Conservation (phyloP, 2,797 vertebrate species). For the Botia almorhae region DNA sequence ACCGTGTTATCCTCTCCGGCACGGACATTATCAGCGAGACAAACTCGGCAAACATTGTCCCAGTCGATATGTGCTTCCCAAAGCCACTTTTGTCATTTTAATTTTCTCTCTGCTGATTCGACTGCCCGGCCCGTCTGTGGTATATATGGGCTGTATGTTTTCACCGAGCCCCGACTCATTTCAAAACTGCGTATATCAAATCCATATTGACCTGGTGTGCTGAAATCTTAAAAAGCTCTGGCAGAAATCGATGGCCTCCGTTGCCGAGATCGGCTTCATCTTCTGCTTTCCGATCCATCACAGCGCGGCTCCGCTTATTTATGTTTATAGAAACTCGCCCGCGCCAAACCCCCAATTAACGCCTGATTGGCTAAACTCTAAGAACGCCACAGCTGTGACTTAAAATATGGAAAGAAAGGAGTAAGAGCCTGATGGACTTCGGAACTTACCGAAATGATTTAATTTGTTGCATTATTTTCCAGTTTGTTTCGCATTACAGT, state of each 20-base stretch:
- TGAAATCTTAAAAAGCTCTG: slow-evolving; percentile 60
- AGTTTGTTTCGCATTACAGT: slow-evolving; percentile 11
- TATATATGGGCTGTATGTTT: slow-evolving; percentile 56
- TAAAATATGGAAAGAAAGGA: slow-evolving; percentile 47
- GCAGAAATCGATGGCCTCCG: slow-evolving; percentile 66
- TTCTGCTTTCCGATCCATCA: slow-evolving; percentile 58
- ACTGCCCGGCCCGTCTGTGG: slow-evolving; percentile 21
- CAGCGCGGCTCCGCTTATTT: slow-evolving; percentile 60
- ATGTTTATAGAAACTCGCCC: slow-evolving; percentile 61
- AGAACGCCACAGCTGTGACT: slow-evolving; percentile 28
- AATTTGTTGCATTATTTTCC: slow-evolving; percentile 19
- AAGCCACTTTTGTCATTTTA: slow-evolving; percentile 53
- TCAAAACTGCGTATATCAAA: slow-evolving; percentile 70
- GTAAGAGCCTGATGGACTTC: slow-evolving; percentile 36
- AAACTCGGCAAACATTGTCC: slow-evolving; percentile 48
- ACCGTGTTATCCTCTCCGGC: slow-evolving; percentile 40
- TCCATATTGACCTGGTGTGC: slow-evolving; percentile 66
- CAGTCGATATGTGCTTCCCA: slow-evolving; percentile 54
- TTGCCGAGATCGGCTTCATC: slow-evolving; percentile 59
- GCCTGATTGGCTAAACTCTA: slow-evolving; percentile 56
- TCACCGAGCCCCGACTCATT: slow-evolving; percentile 52
- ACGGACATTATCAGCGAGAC: slow-evolving; percentile 40
- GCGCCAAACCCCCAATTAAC: slow-evolving; percentile 68
- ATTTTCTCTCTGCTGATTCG: slow-evolving; percentile 58
- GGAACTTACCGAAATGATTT: slow-evolving; percentile 11